Conservation (phyloP, 2,888 invertebrate species). For the Melipona beecheii region DNA sequence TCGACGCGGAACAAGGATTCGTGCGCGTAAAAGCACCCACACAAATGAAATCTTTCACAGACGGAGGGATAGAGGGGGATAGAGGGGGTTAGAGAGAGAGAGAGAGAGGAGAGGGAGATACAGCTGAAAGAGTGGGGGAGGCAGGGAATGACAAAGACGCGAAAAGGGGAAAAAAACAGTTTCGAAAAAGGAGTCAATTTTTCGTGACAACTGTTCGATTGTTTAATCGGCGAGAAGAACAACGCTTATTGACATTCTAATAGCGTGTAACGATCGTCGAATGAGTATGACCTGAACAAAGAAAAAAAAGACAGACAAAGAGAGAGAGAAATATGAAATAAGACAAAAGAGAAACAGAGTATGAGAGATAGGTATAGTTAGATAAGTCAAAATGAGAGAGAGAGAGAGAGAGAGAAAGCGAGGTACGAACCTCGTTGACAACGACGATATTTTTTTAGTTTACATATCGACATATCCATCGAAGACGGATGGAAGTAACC, state of each 20-base stretch:
- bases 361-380: slow-evolving; percentile 15
- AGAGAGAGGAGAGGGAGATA: neutral
- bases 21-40: slow-evolving; percentile 22
- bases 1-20: slow-evolving; percentile 20
- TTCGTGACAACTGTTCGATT: slow-evolving; percentile 22
- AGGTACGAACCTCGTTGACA: slow-evolving; percentile 13
- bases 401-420: slow-evolving; percentile 14
- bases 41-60: slow-evolving; percentile 6
- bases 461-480: slow-evolving; percentile 17
- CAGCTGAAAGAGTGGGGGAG: neutral
- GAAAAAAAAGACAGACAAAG: slow-evolving; percentile 3
- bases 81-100: neutral
- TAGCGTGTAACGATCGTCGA: slow-evolving; percentile 58
- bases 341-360: slow-evolving; percentile 19
- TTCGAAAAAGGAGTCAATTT: slow-evolving; percentile 36
- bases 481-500: slow-evolving; percentile 20
- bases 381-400: slow-evolving; percentile 6
- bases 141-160: slow-evolving; percentile 5
- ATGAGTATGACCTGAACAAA: neutral
- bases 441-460: slow-evolving; percentile 15
- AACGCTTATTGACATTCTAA: slow-evolving; percentile 64
- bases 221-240: slow-evolving; percentile 31
- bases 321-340: slow-evolving; percentile 6
- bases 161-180: slow-evolving; percentile 7
- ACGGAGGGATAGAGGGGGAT: neutral